Evolutionary conservation across 2,797 vertebrate species (phyloP).

Genomic region (Sebastes taczanowskii): DNA sequence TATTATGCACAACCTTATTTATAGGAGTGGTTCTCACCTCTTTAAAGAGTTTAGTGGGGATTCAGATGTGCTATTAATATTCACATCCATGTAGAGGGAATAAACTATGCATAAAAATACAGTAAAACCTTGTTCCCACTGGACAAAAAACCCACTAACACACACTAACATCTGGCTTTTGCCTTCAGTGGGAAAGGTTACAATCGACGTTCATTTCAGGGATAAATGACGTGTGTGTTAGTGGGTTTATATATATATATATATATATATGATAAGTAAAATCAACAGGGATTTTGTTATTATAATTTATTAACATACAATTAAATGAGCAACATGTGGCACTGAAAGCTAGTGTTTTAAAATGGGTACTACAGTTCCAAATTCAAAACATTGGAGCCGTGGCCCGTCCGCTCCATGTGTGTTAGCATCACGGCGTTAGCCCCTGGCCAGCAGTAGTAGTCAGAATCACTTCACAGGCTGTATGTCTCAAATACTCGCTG

Average conservation of each 20-base stretch:
- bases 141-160: neutral
- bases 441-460: too few relatives aligned
- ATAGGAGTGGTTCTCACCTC: neutral
- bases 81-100: neutral
- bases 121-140: neutral
- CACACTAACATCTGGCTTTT: neutral
- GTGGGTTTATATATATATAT: neutral
- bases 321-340: too few relatives aligned
- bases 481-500: too few relatives aligned
- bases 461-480: too few relatives aligned
- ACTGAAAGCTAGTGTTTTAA: too few relatives aligned
- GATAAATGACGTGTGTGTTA: too few relatives aligned
- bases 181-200: neutral
- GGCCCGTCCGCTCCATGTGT: too few relatives aligned
- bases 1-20: neutral
- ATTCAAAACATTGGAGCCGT: too few relatives aligned
- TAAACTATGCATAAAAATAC: neutral
- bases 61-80: neutral
- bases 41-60: neutral
- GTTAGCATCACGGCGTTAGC: too few relatives aligned
- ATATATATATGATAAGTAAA: neutral
- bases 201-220: neutral
- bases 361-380: too few relatives aligned
- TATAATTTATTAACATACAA: neutral
- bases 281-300: neutral